Evolutionary conservation across 1,140 invertebrate genomes (phyloP).

Genomic region (Papilio machaon): DNA sequence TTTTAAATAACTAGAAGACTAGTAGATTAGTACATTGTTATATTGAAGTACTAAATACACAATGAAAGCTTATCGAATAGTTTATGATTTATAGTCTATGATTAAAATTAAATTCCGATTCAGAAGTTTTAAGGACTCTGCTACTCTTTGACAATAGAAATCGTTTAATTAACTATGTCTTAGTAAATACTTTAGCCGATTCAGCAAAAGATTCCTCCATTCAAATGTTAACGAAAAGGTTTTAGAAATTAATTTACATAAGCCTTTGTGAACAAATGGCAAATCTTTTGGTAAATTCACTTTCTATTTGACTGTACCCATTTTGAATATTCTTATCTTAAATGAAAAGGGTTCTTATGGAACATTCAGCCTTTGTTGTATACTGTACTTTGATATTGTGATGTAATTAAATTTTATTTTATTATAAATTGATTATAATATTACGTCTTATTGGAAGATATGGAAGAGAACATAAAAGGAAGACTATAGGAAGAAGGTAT

Average conservation of each 20-base stretch:
- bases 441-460: neutral
- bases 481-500: no score
- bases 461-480: no score
- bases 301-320: slow-evolving; percentile 49
- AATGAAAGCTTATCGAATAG: no score
- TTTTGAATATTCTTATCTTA: slow-evolving; percentile 58
- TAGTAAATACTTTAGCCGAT: slow-evolving; percentile 15
- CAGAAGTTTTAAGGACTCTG: neutral
- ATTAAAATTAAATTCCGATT: neutral
- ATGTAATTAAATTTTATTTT: neutral
- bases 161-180: neutral
- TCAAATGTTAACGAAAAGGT: slow-evolving; percentile 66
- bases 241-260: slow-evolving; percentile 75
- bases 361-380: slow-evolving; percentile 9
- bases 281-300: slow-evolving; percentile 70
- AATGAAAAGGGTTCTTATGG: slow-evolving; percentile 14
- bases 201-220: slow-evolving; percentile 46
- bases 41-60: no score
- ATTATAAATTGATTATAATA: no score
- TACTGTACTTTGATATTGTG: neutral
- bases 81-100: no score
- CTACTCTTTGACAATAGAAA: neutral
- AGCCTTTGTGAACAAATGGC: slow-evolving; percentile 56
- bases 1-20: no score
- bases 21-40: no score